Evolutionary conservation across 2,888 invertebrate species (phyloP), one percentile per base, ranked within the genome.

Genomic region (Tethea ocularis): DNA sequence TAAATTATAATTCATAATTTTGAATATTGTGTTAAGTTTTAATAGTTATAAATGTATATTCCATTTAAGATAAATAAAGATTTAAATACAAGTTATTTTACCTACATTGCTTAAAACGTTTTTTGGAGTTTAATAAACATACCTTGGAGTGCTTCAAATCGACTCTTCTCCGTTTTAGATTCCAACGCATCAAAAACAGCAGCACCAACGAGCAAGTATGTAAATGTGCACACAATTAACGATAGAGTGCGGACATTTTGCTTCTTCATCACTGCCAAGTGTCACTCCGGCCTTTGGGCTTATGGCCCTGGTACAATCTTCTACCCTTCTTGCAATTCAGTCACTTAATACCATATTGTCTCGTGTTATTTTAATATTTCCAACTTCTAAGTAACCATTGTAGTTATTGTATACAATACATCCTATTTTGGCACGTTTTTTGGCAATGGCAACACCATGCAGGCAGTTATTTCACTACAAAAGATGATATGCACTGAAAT

Each of bases 201-300:
- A 70, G 99, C 99, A 87, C 99, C 99, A 75, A 99, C 97, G 81
- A 99, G 96, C 91, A 99, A 95, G 94, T 99, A 99, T 83, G 99
- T 99, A 95, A 99, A 98, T 93, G 99, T 99, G 95, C 99, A 99
- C 95, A 99, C 99, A 95, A 99, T 99, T 94, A 99, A 96, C 86
- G 99, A 99, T 95, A 99, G 95, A 94, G 99, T 99, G 95, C 99
- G 98, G 93, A 99, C 99, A 97, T 99, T 99, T 97, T 99, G 99
- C 95, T 99, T 99, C 97, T 99, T 99, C 99, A 99, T 99, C 86
- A 91, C 92, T 92, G 87, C 91, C 89, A 8, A 33, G 83, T 86
- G 79, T 74, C 78, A 82, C 81, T 83, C 83, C 78, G 83, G 86
- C 86, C 84, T 80, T 77, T 84, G 88, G 89, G 89, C 74, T 57